Evolutionary conservation across 2,797 vertebrate genomes (phyloP), one percentile per base, ranked within the genome.

Genomic region (Tadarida brasiliensis): DNA sequence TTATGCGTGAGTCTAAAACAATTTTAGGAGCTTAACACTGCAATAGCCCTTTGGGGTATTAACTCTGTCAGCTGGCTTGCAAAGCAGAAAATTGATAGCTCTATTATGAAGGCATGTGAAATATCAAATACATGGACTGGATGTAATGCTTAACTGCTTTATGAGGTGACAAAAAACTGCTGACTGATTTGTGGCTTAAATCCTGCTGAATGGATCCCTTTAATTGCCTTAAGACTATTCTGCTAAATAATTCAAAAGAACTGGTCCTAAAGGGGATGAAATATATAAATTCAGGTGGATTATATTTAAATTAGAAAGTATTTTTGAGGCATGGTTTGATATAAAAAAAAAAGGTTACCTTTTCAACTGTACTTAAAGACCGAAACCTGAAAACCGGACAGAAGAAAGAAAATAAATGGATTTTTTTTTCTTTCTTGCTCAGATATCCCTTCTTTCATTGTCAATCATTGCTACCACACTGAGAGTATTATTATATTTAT

Each of bases 41-140:
- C 35, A 85, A 39, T 93, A 91, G 82, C 70, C 95, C 76, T 98
- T 98, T 96, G 84, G 91, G 65, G 97, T 71, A 93, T 95, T 89
- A 97, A 84, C 84, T 93, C 78, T 96, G 95, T 87, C 94, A 98
- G 91, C 71, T 96, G 56, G 85, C 82, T 94, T 97, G 94, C 80
- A 98, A 98, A 98, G 97, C 96, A 96, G 91, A 93, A 97, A 96
- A 49, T 91, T 97, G 92, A 97, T 98, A 97, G 85, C 92, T 97
- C 88, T 97, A 97, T 97, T 96, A 97, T 57, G 24, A 90, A 97
- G 51, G 61, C 59, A 86, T 97, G 82, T 96, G 95, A 98, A 97
- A 98, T 97, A 97, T 28, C 56, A 98, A 97, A 97, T 96, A 70
- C 87, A 0, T 56, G 92, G 92, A 91, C 54, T 94, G 44, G 85